Evolutionary conservation across 2,797 vertebrate genomes (phyloP), one percentile per base, ranked within the genome.

Genomic region (Cuniculus paca): DNA sequence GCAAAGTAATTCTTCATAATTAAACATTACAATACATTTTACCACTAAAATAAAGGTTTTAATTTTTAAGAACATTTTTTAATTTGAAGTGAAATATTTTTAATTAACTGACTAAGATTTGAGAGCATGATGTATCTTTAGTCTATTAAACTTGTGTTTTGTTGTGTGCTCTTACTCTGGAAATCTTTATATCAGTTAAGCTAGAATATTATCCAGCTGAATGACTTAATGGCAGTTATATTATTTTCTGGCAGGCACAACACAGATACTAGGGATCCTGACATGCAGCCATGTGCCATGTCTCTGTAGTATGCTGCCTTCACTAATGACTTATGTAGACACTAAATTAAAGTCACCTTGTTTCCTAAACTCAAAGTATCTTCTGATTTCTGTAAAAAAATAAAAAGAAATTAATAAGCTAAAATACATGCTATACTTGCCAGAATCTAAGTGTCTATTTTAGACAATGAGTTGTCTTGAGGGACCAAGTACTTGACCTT

Each of bases 141-240:
- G 39, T 68, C 36, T 36, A 90, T 84, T 56, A 88, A 72, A 80
- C 4, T 22, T 10, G n/a, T 60, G 24, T 77, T 84, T 26, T 42
- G 1, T 14, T 12, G 28, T 78, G 52, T 81, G 9, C 10, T 63
- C 63, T 94, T 61, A 28, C 22, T 82, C 78, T 90, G 39, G 39
- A 90, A 87, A 94, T 31, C 2, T 72, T 90, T 87, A 50, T 50
- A 19, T 19, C 34, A 45, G 31, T 65, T 94, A 87, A 88, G 42
- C 1, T 58, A 65, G 90, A 50, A 5, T 10, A 42, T 72, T 81
- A 61, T 6, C 80, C 39, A 74, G 11, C 13, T 72, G 26, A 72
- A 86, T 16, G 36, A 54, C 5, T 28, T 86, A 88, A 11, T 22
- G 31, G 65, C 45, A 45, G 45, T 65, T 50, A 26, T 26, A 45